These are phyloP conservation scores for Lethocerus indicus DNA, from an alignment of 1,140 invertebrate genomes.

Conservation along the genomic window DNA sequence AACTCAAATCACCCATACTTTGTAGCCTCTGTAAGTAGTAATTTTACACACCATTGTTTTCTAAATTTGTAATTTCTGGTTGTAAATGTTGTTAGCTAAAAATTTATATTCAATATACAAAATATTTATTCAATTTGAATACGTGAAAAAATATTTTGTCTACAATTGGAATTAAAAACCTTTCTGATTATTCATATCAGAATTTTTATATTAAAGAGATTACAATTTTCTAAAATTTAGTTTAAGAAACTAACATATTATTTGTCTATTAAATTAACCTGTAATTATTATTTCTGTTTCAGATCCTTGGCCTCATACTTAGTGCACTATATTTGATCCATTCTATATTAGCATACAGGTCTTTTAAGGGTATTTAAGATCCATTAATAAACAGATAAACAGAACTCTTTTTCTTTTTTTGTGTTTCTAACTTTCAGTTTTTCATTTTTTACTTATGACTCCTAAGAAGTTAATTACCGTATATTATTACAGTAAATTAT, in stretches of 20 bases:
- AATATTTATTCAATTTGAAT: too few species aligned
- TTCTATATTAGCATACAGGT: constrained; percentile 48
- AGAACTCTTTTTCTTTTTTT: too few species aligned
- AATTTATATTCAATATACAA: constrained; percentile 1
- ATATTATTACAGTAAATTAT: too few species aligned
- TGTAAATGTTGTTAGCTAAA: not conserved
- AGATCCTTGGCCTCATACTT: constrained; percentile 55
- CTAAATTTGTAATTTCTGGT: constrained; percentile 40
- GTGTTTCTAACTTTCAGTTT: too few species aligned
- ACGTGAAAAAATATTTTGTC: too few species aligned
- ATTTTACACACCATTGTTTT: constrained; percentile 40
- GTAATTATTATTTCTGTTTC: constrained; percentile 23
- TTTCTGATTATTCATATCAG: not conserved
- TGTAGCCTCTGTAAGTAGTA: too few species aligned
- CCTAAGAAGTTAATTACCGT: too few species aligned
- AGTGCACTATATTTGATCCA: constrained; percentile 52
- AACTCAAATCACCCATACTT: too few species aligned
- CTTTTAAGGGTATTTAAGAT: constrained; percentile 44
- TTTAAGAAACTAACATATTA: not conserved
- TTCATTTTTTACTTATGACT: too few species aligned
- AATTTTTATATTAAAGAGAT: not conserved
- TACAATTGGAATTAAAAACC: not conserved
- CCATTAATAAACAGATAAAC: constrained; percentile 3
- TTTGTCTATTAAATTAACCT: not conserved
- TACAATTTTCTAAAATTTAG: not conserved